Base-by-base conservation (phyloP, 2,888 invertebrate genomes). In the Rhyacophila evoluta region DNA sequence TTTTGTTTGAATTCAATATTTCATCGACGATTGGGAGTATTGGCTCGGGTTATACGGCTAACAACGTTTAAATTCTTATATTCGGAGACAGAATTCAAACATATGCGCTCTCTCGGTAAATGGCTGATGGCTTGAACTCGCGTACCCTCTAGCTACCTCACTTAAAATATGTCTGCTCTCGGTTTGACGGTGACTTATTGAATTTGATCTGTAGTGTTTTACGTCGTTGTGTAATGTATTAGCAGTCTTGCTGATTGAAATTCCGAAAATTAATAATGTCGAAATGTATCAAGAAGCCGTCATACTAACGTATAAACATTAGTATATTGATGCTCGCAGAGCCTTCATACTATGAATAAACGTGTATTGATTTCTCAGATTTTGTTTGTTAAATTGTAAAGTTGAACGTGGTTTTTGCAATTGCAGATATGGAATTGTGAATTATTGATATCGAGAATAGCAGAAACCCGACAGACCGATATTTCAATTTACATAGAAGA, bases 71-170 rank as follows among this genome's bases (percentile, higher is more conserved):
- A 27, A 68, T 33, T 28, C 12, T 10, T 71, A 74, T 55, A 36
- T 41, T 55, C 33, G 38, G 72, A 68, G 72, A 75, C 67, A 12
- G 67, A 67, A 11, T 74, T 73, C 73, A 80, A 80, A 77, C 80
- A 77, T 80, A 80, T 80, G 80, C 80, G 80, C 80, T 77, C 72
- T 72, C 72, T 69, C 74, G 74, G 74, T 78, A 77, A 79, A 77
- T 74, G 79, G 80, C 77, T 74, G 80, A 67, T 55, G 55, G 55
- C 73, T 74, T 73, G 39, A 69, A 38, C 55, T 73, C 39, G 77
- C 79, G 72, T 76, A 41, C 77, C 68, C 29, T 69, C 38, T 68
- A 29, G 80, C 80, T 80, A 77, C 79, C 79, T 73, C 76, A 77
- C 74, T 79, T 77, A 27, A 80, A 80, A 80, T 74, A 80, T 75